Evolutionary conservation across 2,113 vertebrate genomes (phyloP).

Genomic region (Saguinus midas): DNA sequence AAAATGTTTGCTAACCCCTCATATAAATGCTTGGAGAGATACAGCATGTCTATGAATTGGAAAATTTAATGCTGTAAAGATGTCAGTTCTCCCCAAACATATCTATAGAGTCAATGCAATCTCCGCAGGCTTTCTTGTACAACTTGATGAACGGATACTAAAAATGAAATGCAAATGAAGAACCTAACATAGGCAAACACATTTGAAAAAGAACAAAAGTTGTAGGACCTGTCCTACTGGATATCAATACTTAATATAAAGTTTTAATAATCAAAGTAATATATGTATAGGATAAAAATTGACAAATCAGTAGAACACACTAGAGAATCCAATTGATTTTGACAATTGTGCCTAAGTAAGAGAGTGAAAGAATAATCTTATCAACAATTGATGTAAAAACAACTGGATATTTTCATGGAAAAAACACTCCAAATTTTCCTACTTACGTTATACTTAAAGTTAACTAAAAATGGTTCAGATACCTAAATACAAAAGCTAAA

Average conservation of each 20-base stretch:
- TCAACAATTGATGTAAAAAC: background rate
- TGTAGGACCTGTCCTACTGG: background rate
- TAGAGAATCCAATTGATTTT: background rate
- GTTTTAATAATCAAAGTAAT: background rate
- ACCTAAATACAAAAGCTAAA: background rate
- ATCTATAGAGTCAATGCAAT: background rate
- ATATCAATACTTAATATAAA: background rate
- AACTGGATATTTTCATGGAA: background rate
- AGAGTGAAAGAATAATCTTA: background rate
- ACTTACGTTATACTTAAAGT: background rate
- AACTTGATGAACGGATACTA: background rate
- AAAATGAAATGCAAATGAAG: background rate
- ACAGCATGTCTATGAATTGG: background rate
- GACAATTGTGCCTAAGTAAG: background rate
- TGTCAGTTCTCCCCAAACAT: background rate
- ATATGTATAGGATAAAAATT: background rate
- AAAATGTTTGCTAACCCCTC: background rate
- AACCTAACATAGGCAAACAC: background rate
- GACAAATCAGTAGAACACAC: background rate
- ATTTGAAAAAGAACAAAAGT: background rate
- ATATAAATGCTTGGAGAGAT: background rate
- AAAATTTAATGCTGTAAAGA: background rate
- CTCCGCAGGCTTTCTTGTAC: background rate
- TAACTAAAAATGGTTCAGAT: background rate
- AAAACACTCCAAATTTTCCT: background rate